Conservation (phyloP, 1,140 invertebrate species). For the Cryptotermes secundus region DNA sequence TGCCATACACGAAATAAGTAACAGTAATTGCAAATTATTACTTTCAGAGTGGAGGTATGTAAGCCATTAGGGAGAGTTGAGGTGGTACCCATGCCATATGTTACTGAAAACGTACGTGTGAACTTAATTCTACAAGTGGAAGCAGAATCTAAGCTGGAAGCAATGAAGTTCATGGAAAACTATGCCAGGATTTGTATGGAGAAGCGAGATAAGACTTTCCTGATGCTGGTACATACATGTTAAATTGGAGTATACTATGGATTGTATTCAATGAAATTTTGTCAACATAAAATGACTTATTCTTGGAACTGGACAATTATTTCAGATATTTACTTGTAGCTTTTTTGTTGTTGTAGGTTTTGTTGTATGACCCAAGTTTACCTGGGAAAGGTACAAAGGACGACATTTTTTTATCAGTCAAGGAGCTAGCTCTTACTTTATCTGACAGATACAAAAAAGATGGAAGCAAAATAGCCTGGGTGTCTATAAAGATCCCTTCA, state of each 20-base stretch:
- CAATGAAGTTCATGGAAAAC: slow-evolving; percentile 64
- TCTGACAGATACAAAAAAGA: slow-evolving; percentile 69
- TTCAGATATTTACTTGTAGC: background rate
- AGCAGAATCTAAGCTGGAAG: slow-evolving; percentile 51
- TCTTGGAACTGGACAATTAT: background rate
- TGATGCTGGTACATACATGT: slow-evolving; percentile 59
- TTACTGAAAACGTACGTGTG: slow-evolving; percentile 83
- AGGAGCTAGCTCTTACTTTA: slow-evolving; percentile 59
- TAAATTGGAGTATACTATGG: background rate
- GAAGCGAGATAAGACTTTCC: slow-evolving; percentile 72
- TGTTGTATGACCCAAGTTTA: slow-evolving; percentile 58
- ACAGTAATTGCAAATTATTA: background rate
- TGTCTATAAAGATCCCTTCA: slow-evolving; percentile 62
- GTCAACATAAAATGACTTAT: background rate
- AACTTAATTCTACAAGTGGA: slow-evolving; percentile 70
- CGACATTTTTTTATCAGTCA: slow-evolving; percentile 66
- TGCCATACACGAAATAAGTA: too few relatives aligned
- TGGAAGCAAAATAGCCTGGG: slow-evolving; percentile 68
- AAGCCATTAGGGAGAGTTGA: slow-evolving; percentile 82
- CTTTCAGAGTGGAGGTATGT: slow-evolving; percentile 61
- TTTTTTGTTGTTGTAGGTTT: slow-evolving; percentile 52
- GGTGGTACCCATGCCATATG: slow-evolving; percentile 84
- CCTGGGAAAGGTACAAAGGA: slow-evolving; percentile 60
- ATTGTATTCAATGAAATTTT: background rate
- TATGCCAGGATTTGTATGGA: slow-evolving; percentile 73